phyloP scores from a whole-genome alignment of 2,797 vertebrate genomes.

The Mionectes olivaceus region DNA sequence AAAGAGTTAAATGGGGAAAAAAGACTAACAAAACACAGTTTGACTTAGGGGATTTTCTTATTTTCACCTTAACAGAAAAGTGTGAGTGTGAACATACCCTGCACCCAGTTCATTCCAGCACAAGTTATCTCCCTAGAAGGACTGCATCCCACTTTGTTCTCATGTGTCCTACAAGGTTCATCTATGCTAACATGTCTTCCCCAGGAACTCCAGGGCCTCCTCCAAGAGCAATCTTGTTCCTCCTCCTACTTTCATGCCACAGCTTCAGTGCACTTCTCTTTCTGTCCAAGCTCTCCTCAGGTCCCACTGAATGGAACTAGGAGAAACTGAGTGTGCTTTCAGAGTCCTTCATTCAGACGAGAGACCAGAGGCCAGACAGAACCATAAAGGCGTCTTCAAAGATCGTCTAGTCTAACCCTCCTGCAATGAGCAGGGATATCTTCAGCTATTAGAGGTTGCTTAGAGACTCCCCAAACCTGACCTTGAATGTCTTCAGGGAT shows the following conservation, averaged over 20 bases:
- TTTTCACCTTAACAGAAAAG: not conserved
- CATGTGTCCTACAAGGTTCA: not conserved
- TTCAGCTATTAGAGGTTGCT: not conserved
- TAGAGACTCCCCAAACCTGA: not conserved
- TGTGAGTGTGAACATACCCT: not conserved
- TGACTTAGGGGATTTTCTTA: not conserved
- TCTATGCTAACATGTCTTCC: accelerated
- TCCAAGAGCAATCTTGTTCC: not conserved
- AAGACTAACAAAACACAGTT: not conserved
- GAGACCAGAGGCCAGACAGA: not conserved
- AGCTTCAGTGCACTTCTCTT: not conserved
- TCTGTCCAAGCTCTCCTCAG: not conserved
- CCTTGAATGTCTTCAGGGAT: not conserved
- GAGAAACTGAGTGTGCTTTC: not conserved
- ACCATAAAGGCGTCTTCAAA: not conserved
- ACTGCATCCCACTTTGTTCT: not conserved
- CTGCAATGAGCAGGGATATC: not conserved
- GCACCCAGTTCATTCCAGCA: not conserved
- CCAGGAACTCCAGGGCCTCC: not conserved
- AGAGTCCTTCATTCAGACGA: not conserved
- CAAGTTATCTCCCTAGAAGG: not conserved
- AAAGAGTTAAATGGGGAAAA: not conserved
- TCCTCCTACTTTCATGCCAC: not conserved
- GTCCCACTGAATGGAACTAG: not conserved
- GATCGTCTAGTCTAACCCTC: not conserved